Conservation (phyloP, 2,888 invertebrate genomes). For the Drosophila birchii region DNA sequence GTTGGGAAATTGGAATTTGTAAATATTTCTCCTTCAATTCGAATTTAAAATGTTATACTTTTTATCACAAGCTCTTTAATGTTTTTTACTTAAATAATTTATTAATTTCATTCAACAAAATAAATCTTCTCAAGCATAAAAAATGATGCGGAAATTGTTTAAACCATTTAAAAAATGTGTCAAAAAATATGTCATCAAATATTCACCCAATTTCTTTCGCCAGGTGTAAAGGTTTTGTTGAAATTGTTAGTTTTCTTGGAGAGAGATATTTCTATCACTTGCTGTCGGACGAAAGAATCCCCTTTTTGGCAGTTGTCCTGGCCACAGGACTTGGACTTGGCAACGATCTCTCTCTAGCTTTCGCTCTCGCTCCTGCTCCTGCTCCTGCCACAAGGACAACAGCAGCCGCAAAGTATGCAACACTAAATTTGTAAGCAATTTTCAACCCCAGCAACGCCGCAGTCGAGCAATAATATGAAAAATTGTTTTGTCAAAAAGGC, state of each 20-base stretch:
- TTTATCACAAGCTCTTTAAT: too few relatives aligned
- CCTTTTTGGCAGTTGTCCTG: conserved; percentile 36
- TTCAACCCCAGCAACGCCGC: conserved; percentile 61
- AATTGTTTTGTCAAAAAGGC: conserved; percentile 75
- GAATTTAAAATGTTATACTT: too few relatives aligned
- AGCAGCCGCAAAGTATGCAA: conserved; percentile 58
- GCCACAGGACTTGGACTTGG: conserved; percentile 22
- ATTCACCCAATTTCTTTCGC: not conserved
- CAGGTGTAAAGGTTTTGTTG: conserved; percentile 16
- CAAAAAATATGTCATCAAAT: too few relatives aligned
- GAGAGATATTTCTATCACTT: conserved; percentile 38
- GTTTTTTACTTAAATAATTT: too few relatives aligned
- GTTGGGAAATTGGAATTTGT: not conserved
- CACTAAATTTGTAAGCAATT: conserved; percentile 75
- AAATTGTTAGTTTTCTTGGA: conserved; percentile 9
- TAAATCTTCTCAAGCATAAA: too few relatives aligned
- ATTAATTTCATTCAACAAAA: too few relatives aligned
- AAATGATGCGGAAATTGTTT: too few relatives aligned
- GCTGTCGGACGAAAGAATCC: conserved; percentile 26
- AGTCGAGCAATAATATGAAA: conserved; percentile 70
- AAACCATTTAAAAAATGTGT: too few relatives aligned
- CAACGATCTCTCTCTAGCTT: not conserved
- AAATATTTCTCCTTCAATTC: too few relatives aligned
- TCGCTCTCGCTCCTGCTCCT: not conserved
- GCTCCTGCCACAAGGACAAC: conserved; percentile 35